Evolutionary conservation across 2,888 invertebrate genomes (phyloP), one percentile per base, ranked within the genome.

Genomic region (Cyclophora albipunctata): DNA sequence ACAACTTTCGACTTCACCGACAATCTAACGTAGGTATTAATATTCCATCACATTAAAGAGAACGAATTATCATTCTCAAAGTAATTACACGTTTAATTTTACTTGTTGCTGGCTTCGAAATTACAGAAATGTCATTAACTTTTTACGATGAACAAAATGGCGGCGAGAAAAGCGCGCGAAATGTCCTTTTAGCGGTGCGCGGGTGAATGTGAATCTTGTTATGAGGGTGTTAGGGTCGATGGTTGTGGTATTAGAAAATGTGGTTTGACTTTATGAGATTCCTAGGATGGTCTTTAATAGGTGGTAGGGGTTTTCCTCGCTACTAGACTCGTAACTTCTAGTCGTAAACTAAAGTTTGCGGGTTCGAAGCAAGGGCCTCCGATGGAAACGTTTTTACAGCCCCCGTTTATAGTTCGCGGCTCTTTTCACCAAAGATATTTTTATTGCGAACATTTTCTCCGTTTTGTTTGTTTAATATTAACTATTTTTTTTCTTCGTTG

Each of bases 81-180:
- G 70, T 77, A 81, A 83, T 84, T 79, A 81, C 74, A 72, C 75
- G 73, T 80, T 81, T 80, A 78, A 82, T 80, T 77, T 77, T 70
- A 84, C 84, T 83, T 84, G 83, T 85, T 84, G 83, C 81, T 73
- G 63, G 66, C 69, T 72, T 65, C 73, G 68, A 75, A 81, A 84
- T 81, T 80, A 79, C 78, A 67, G 74, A 63, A 69, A 71, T 66
- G 71, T 71, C 71, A 82, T 84, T 84, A 84, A 82, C 78, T 81
- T 82, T 86, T 86, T 84, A 85, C 81, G 85, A 76, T 66, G 70
- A 75, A 79, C 82, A 77, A 84, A 86, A 85, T 84, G 81, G 82
- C 79, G 74, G 67, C 67, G 64, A 64, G 70, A 68, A 75, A 73
- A 72, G 69, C 64, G 67, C 54, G 60, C 67, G 62, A 67, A 68